Base-by-base conservation (phyloP, 37 sponge, comb jelly and placozoan genomes). In the Spongilla lacustris region DNA sequence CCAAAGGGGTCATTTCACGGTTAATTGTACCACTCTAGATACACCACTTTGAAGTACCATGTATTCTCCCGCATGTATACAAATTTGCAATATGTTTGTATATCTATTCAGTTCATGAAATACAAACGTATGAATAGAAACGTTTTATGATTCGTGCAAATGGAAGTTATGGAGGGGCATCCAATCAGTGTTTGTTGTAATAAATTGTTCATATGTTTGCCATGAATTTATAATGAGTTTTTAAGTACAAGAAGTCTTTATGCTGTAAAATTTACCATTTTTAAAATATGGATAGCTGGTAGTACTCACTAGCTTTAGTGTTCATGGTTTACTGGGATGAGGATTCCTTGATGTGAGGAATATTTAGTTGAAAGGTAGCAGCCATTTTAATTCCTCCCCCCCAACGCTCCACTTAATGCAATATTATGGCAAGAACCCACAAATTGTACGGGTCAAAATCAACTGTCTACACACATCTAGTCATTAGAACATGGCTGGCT, bases 361-460 rank as follows among this genome's bases (percentile, higher is more conserved):
- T 58, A 58, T 58, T 58, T 58, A 58, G 58, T 58, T 58, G 21
- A 58, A 58, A 58, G 58, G 58, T 58, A 58, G 58, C 58, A 58
- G 58, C 58, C 58, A 58, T 58, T 58, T 58, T 58, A 58, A 58
- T 58, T 58, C 58, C 58, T 58, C 58, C 58, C 58, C 41, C 19
- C 19, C 58, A 58, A 17, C 58, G 58, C 58, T 58, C 58, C 58
- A 58, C 58, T 58, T 58, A 58, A 58, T 17, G 58, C 58, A 58
- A 58, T 58, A 58, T 58, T 58, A 58, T 58, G 58, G 58, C 58
- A 58, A 58, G 58, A 58, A 58, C 58, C 58, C 58, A 58, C 58
- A 58, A 58, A 58, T 58, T 58, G 58, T 58, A 58, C 58, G 58
- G 58, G 58, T 58, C 58, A 58, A 58, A 58, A 58, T 58, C 58